Base-by-base conservation (phyloP, 2,888 invertebrate species). In the Xylophagus ater region DNA sequence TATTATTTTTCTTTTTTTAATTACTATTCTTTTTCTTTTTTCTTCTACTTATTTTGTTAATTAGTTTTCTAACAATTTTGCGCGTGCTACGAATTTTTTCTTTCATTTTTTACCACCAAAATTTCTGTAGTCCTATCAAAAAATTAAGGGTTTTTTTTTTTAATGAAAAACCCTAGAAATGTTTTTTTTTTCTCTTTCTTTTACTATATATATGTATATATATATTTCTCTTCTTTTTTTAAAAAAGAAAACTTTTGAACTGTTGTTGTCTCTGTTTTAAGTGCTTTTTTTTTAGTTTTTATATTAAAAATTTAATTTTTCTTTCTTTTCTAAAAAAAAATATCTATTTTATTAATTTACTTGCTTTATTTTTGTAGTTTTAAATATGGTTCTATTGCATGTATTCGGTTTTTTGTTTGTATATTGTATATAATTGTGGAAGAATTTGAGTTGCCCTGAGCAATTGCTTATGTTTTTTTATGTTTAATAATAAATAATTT, bases 371-470 rank as follows among this genome's bases (percentile, higher is more conserved):
- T 31, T 30, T 31, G 21, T 40, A 15, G 17, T 35, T 45, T 43
- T 45, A 45, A 47, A 49, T 49, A 48, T 47, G 47, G 46, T 49
- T 48, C 49, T 49, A 49, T 50, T 50, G 49, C 45, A 47, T 43
- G 34, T 40, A n/a, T n/a, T n/a, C n/a, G n/a, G n/a, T n/a, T n/a
- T 45, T 42, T 42, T 41, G 18, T 42, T 46, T 41, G 42, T 45
- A 41, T 40, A 42, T 43, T 46, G 41, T 44, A 45, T n/a, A n/a
- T 46, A 45, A 46, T 43, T 48, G 45, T 64, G 64, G 64, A 64
- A 64, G 64, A 64, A 61, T 62, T 62, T 60, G 62, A 62, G 61
- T 61, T 61, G 61, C 64, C 65, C 64, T 64, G 64, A 65, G 65
- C 63, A 58, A 56, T 60, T 63, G 54, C 43, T 44, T 48, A 48